phyloP scores from a whole-genome alignment of 2,113 vertebrate genomes.

The Siphamia tubifer region DNA sequence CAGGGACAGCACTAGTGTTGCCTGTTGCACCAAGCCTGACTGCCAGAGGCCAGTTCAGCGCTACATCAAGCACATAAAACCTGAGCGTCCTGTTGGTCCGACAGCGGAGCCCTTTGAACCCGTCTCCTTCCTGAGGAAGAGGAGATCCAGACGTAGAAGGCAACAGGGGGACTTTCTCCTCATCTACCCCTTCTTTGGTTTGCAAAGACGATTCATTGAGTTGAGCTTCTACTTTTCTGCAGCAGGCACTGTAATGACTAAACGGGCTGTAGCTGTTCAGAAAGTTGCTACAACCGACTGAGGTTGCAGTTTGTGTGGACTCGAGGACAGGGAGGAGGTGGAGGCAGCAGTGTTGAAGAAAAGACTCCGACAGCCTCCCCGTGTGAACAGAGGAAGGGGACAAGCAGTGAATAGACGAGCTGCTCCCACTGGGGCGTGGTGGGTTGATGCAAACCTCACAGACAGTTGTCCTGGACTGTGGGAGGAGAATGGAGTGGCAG shows the following conservation, averaged over 20 bases:
- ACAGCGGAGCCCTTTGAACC: conserved; percentile 89
- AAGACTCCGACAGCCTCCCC: conserved; percentile 80
- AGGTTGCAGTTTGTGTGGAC: conserved; percentile 52
- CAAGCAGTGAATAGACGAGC: conserved; percentile 64
- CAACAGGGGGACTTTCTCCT: not conserved
- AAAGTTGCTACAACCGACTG: conserved; percentile 83
- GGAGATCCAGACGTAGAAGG: not conserved
- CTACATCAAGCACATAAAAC: conserved; percentile 91
- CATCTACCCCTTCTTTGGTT: conserved; percentile 41
- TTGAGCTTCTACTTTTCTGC: conserved; percentile 77
- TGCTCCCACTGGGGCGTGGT: conserved; percentile 36
- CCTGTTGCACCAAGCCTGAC: conserved; percentile 86
- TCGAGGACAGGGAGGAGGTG: conserved; percentile 47
- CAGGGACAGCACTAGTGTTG: conserved; percentile 39
- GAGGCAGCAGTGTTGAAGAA: conserved; percentile 82
- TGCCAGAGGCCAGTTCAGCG: conserved; percentile 92
- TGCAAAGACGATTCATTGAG: conserved; percentile 15
- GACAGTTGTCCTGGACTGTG: conserved; percentile 78
- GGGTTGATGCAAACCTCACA: conserved; percentile 89
- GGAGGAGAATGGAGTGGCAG: conserved; percentile 87
- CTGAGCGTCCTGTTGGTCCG: conserved; percentile 95
- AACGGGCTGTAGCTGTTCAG: conserved; percentile 86
- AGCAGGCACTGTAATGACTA: conserved; percentile 90
- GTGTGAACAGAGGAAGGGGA: conserved; percentile 73
- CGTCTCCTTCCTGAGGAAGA: conserved; percentile 37